phyloP scores from a whole-genome alignment of 53 echinoderm and acorn worm species.

The Holothuria leucospilota region DNA sequence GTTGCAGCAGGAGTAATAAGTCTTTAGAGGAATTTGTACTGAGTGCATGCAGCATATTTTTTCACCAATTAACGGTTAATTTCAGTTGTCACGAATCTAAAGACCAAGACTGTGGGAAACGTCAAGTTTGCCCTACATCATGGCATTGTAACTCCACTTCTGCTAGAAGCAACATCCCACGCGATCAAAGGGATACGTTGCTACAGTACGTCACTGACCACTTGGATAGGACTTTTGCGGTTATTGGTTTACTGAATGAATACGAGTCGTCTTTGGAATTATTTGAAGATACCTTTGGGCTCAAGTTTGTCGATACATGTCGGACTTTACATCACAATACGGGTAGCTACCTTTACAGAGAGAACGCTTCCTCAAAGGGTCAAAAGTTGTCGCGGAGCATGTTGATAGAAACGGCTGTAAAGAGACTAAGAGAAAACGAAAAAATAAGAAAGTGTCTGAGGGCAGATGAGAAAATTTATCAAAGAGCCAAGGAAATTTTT shows the following conservation, averaged over 20 bases:
- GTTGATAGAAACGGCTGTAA: neutral
- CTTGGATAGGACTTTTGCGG: constrained; percentile 58
- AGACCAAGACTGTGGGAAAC: neutral
- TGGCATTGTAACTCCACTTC: constrained; percentile 26
- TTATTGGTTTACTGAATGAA: constrained; percentile 59
- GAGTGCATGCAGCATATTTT: constrained; percentile 47
- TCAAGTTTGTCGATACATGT: constrained; percentile 25
- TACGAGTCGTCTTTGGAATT: constrained; percentile 50
- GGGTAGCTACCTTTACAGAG: neutral
- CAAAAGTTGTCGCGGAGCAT: neutral
- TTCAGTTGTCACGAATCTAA: constrained; percentile 13
- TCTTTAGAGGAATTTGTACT: constrained; percentile 58
- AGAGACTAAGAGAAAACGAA: constrained; percentile 9
- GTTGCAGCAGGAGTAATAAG: constrained; percentile 19
- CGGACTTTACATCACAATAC: neutral
- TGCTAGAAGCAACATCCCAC: constrained; percentile 4
- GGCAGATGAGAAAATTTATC: constrained; percentile 38
- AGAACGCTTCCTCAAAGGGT: neutral
- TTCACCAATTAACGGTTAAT: constrained; percentile 20
- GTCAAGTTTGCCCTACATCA: neutral
- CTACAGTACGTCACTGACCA: constrained; percentile 29
- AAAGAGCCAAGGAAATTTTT: constrained; percentile 47
- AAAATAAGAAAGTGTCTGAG: constrained; percentile 10
- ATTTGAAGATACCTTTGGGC: constrained; percentile 36
- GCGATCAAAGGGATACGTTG: constrained; percentile 15